A percentile compares a stretch with the other conserved stretches of the same genome.
phyloP scores from a whole-genome alignment of 2,888 invertebrate species.

The Netelia fuscicornis region DNA sequence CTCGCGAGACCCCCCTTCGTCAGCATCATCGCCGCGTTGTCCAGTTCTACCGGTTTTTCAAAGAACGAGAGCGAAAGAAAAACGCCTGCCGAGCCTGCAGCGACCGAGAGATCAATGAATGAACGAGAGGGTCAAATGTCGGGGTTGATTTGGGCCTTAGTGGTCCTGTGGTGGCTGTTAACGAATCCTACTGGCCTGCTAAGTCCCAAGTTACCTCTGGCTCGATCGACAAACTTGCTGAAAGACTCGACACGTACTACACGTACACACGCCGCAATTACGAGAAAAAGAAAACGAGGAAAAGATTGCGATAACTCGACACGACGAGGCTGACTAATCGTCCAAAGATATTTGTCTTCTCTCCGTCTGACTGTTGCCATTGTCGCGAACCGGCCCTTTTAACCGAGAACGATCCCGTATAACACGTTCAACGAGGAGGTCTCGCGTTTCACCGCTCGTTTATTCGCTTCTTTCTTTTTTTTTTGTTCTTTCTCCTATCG shows the following conservation, averaged over 20 bases:
- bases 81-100: neutral
- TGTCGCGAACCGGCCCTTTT: no score
- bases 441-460: slow-evolving; percentile 8
- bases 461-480: neutral
- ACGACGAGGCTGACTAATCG: no score
- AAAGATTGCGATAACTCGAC: no score
- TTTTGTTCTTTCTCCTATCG: neutral
- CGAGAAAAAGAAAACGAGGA: no score
- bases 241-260: no score
- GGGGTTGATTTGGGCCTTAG: slow-evolving; percentile 89
- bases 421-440: neutral
- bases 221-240: slow-evolving; percentile 51
- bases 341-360: no score
- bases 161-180: slow-evolving; percentile 89
- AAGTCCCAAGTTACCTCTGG: slow-evolving; percentile 91
- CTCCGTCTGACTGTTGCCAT: no score
- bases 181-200: slow-evolving; percentile 92
- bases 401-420: neutral
- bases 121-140: slow-evolving; percentile 64
- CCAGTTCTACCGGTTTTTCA: slow-evolving; percentile 62
- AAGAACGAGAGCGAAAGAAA: slow-evolving; percentile 6
- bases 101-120: neutral
- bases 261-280: no score
- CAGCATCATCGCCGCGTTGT: slow-evolving; percentile 17
- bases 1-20: slow-evolving; percentile 16